Percentiles rank a stretch among this genome's conserved stretches.
Conservation (phyloP, 2,888 invertebrate species). For the Cheilosia pagana region DNA sequence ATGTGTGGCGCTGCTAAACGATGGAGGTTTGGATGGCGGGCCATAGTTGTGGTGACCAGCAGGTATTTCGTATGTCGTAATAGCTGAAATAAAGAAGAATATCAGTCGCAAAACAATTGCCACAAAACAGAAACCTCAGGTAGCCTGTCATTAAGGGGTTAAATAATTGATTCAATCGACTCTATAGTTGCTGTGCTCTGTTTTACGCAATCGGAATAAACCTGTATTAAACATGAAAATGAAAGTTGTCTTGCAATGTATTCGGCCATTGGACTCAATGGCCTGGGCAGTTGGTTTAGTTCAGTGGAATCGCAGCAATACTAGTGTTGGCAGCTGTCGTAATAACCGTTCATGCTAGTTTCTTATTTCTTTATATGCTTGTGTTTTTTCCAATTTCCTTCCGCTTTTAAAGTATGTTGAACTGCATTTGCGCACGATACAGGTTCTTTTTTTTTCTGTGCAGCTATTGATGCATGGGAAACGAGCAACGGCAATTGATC, state of each 20-base stretch:
- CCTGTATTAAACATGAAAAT: constrained; percentile 59
- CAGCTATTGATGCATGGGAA: background rate
- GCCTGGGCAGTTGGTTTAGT: constrained; percentile 23
- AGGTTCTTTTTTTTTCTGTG: constrained; percentile 22
- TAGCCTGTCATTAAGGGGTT: constrained; percentile 8
- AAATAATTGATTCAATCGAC: constrained; percentile 52
- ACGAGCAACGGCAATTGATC: background rate
- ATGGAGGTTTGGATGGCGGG: constrained; percentile 82
- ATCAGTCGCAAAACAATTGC: background rate
- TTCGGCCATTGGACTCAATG: constrained; percentile 63
- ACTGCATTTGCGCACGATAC: constrained; percentile 10
- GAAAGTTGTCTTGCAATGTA: constrained; percentile 67
- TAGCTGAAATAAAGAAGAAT: constrained; percentile 78
- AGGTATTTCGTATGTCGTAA: constrained; percentile 82
- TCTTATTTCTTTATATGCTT: constrained; percentile 9
- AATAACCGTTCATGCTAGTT: constrained; percentile 6
- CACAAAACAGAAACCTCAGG: constrained; percentile 25
- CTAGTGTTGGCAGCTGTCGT: constrained; percentile 4
- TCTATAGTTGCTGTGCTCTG: background rate
- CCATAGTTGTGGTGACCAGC: constrained; percentile 81
- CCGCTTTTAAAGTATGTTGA: constrained; percentile 31
- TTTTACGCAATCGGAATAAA: constrained; percentile 48
- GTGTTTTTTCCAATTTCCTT: constrained; percentile 55
- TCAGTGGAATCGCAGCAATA: constrained; percentile 17
- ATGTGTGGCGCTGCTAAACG: constrained; percentile 81